Base-by-base conservation (phyloP, 1,140 invertebrate species). In the Scaptodrosophila lebanonensis region DNA sequence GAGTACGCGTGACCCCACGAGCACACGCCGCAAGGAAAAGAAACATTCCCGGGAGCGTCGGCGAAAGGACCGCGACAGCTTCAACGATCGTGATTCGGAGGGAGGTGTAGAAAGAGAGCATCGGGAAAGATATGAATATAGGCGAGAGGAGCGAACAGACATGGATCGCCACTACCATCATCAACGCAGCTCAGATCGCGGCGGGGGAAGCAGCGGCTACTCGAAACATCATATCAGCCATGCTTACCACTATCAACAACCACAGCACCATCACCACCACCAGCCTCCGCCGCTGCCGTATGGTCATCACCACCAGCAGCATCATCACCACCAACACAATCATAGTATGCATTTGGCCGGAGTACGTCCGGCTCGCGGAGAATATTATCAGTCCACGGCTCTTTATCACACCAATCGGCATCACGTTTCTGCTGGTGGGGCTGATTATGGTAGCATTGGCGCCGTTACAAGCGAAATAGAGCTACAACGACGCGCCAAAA, bases 11-110 rank as follows among this genome's bases (percentile, higher is more conserved):
- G 88, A 89, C 35, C 89, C 89, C 60, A 88, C 86, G 29, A 90
- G 91, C 32, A 89, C 90, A 68, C 87, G 90, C 66, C 88, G 88
- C 59, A 88, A 90, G 64, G 88, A 90, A 39, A 86, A 87, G 50
- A 87, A 87, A 75, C 85, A 87, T 83, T 87, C 85, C 70, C 83
- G 77, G 47, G 83, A 88, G 17, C 87, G 85, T 8, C 83, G 88
- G 27, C 77, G 83, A 22, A 86, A 87, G 49, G 68, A 83, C 4
- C 73, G 84, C 13, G 58, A 13, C 25, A 66, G 35, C 11, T 38
- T 62, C 0, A 72, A 77, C 16, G 57, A 69, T 6, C 29, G 60
- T 2, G 61, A 54, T 36, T 30, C 44, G 25, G 12, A 22, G 33
- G 1, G 49, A 57, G 11, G 29, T 43, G 15, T 54, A 38, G 33